Conservation (phyloP, 2,113 vertebrate species). For the Gavialis gangeticus region DNA sequence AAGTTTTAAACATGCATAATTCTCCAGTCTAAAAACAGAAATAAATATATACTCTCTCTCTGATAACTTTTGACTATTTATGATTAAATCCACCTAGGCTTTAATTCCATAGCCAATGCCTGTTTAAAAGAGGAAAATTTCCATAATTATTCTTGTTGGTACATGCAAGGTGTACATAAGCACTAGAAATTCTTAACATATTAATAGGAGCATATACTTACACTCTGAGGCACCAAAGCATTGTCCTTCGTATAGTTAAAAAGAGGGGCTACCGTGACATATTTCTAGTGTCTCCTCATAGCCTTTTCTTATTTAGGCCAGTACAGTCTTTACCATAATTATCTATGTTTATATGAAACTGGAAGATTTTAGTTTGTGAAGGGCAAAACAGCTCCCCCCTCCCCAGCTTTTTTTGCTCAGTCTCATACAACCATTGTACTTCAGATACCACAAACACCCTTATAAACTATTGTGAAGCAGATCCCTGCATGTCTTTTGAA, state of each 20-base stretch:
- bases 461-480: neutral
- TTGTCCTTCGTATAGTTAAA: neutral
- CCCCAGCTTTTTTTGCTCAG: neutral
- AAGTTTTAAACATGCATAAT: neutral
- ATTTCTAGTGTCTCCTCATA: neutral
- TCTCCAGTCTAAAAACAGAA: neutral
- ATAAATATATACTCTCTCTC: neutral
- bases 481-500: neutral
- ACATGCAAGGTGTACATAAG: neutral
- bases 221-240: neutral
- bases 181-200: neutral
- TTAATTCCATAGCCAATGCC: neutral
- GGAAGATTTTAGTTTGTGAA: neutral
- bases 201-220: neutral
- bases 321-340: neutral
- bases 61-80: neutral
- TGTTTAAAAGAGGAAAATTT: neutral
- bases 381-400: accelerated
- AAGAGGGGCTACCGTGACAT: neutral
- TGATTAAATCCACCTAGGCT: neutral
- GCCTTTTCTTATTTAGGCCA: neutral
- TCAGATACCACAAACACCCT: neutral
- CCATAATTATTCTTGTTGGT: neutral
- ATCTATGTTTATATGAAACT: neutral
- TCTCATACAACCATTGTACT: neutral